These are phyloP conservation scores for Coregonus ussuriensis DNA, from an alignment of 2,797 vertebrate species.

Conservation along the genomic window DNA sequence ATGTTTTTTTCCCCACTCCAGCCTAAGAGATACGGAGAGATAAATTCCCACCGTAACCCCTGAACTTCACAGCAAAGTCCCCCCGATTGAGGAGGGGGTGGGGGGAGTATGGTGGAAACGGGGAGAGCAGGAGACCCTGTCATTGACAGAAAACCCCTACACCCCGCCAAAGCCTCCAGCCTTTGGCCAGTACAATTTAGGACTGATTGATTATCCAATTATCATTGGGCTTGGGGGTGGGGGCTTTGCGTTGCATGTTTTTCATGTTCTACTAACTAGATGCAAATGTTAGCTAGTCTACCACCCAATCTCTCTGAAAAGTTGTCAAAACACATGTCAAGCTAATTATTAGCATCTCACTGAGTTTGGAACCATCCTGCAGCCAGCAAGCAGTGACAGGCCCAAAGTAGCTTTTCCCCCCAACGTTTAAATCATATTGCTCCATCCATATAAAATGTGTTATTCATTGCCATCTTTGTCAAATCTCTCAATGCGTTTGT, in stretches of 20 bases:
- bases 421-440: background rate
- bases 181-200: conserved; percentile 60
- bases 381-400: background rate
- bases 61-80: conserved; percentile 57
- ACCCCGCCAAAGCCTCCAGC: conserved; percentile 6
- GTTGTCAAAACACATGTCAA: background rate
- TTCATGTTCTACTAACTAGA: conserved; percentile 65
- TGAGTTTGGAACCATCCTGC: background rate
- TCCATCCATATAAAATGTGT: background rate
- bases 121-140: conserved; percentile 53
- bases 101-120: conserved; percentile 60
- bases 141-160: conserved; percentile 60
- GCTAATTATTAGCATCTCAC: background rate
- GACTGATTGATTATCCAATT: conserved; percentile 78
- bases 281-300: conserved; percentile 48
- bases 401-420: background rate
- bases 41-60: conserved; percentile 56
- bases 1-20: conserved; percentile 30
- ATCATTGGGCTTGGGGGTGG: conserved; percentile 57
- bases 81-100: conserved; percentile 33
- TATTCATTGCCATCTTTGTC: background rate
- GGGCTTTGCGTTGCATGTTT: conserved; percentile 41
- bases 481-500: conserved; percentile 1
- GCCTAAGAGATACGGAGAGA: conserved; percentile 56
- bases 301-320: conserved; percentile 7